A percentile compares a stretch with the other conserved stretches of the same genome.
These are phyloP conservation scores for Oxyruncus cristatus DNA, from an alignment of 2,113 vertebrate species.

Conservation along the genomic window DNA sequence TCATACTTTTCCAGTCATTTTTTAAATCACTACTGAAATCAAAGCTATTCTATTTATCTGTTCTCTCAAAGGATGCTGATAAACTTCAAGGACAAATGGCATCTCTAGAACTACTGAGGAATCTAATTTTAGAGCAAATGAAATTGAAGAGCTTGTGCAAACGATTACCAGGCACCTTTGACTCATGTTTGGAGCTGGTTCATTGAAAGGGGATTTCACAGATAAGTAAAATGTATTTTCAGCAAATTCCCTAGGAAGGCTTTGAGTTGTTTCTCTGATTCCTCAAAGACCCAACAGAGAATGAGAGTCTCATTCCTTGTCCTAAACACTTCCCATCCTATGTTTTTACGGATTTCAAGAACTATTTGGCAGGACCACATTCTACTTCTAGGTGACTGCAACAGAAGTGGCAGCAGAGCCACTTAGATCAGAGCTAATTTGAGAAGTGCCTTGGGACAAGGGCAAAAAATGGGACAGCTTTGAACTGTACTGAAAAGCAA, in stretches of 20 bases:
- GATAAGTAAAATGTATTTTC: not conserved
- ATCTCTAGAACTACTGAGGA: conserved; percentile 26
- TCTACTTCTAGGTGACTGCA: not conserved
- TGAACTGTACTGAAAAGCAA: not conserved
- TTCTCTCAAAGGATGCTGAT: conserved; percentile 21
- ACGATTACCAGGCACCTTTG: conserved; percentile 20
- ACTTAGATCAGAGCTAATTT: conserved; percentile 39
- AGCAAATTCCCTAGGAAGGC: not conserved
- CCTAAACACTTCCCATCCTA: not conserved
- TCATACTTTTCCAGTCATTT: not conserved
- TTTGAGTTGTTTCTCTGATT: not conserved
- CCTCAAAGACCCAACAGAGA: not conserved
- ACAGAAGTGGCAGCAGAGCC: not conserved
- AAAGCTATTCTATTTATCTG: not conserved
- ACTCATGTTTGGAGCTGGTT: not conserved
- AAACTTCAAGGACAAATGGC: conserved; percentile 36
- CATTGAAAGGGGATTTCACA: not conserved
- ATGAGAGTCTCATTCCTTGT: not conserved
- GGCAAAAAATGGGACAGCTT: not conserved
- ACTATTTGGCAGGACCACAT: not conserved
- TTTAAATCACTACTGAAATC: not conserved
- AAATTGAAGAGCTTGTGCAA: conserved; percentile 47
- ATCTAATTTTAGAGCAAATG: conserved; percentile 63
- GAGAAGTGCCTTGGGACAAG: not conserved
- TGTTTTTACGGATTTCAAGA: not conserved